Base-by-base conservation (phyloP, 2,888 invertebrate genomes). In the Lumbricus terrestris region DNA sequence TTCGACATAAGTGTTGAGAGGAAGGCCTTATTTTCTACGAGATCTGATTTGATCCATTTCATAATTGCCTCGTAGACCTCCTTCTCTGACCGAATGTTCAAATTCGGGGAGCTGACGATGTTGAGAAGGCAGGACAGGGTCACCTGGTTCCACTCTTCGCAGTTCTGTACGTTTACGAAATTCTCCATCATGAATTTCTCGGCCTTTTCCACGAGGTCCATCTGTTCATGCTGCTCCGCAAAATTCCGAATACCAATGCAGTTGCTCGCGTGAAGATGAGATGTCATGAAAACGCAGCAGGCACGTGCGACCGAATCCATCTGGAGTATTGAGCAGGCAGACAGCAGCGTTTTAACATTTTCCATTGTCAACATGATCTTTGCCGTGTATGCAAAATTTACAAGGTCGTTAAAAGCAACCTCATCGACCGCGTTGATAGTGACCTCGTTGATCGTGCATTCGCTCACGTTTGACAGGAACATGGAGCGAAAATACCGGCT, bases 401-500 rank as follows among this genome's bases (percentile, higher is more conserved):
- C 93, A 11, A 95, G 93, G 29, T 93, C 93, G 54, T 93, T 93
- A 91, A 95, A 92, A 15, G 95, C 94, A 47, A 91, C 92, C 88
- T 93, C 94, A 90, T 95, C 94, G 69, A 95, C 94, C 91, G 95
- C 95, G 91, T 95, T 93, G 82, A 95, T 94, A 33, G 93, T 93
- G n/a, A 94, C 90, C 92, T 20, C 92, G 69, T 92, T 92, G 90
- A 94, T 93, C 42, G 92, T 92, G 89, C 94, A 93, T 91, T 95
- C 95, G 6, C 94, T 92, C 95, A 95, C 94, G 90, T 95, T 94
- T 1, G 94, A 94, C 37, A 94, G 93, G 92, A 95, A 95, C 95
- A 95, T 95, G 69, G 95, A 94, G 38, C 94, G 93, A 92, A 95
- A 95, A 92, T 95, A 95, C 33, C 94, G 94, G 92, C 95, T 95